Evolutionary conservation across 2,888 invertebrate genomes (phyloP), one percentile per base, ranked within the genome.

Genomic region (Zele albiditarsus): DNA sequence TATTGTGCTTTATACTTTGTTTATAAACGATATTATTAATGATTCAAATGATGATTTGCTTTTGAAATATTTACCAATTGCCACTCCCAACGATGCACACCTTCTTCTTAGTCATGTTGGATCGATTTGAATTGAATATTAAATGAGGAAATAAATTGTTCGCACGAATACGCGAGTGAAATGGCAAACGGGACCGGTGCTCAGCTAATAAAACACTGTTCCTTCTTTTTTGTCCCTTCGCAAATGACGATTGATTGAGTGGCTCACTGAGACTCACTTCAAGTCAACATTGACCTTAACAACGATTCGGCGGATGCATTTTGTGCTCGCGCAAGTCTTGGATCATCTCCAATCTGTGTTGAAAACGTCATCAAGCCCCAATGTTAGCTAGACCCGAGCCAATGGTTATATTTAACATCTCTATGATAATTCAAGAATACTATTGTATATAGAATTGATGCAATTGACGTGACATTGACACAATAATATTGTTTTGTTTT

Each of bases 21-120:
- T 25, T 25, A 25, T 8, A 23, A 8, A 46, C 27, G n/a, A 71
- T 49, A 49, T 38, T 57, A 49, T 8, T 25, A 16, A 23, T 16
- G 20, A 14, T 53, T 28, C n/a, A 28, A 27, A 53, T 73, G 14
- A 33, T 33, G 16, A n/a, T 38, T 28, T 49, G 5, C 27, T 16
- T 14, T 62, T 31, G 4, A 14, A 68, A 38, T 28, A 53, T 57
- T 88, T 88, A 91, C 91, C 91, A 91, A 84, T 91, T 91, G 76
- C 91, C 91, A 76, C 91, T 91, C 75, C 91, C 91, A 66, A 92
- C 89, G 83, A 91, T 90, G 84, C 91, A 91, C 65, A 92, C 89
- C 82, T 88, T 90, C 81, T 90, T 90, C 81, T 89, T 90, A 27
- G 83, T 80, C 62, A 82, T 81, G 8, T 6, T 53, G n/a, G 8